Conservation (phyloP, 1,140 invertebrate species). For the Drosophila varians region DNA sequence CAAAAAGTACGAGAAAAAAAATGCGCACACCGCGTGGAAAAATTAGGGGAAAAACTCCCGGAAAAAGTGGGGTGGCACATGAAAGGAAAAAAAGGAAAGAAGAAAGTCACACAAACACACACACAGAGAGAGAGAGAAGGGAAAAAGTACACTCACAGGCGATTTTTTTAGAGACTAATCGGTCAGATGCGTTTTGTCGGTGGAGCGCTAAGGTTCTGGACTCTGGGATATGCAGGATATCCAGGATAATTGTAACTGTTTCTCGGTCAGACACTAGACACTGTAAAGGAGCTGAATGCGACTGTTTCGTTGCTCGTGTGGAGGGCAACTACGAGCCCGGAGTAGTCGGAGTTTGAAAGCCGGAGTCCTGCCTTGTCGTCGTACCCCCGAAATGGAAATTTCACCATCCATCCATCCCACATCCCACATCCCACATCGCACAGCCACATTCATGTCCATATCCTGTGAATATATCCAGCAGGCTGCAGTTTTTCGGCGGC, state of each 20-base stretch:
- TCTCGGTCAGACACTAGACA: not conserved
- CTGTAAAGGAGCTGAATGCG: slow-evolving; percentile 33
- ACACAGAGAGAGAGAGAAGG: not conserved
- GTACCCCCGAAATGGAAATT: slow-evolving; percentile 31
- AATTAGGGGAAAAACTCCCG: slow-evolving; percentile 7
- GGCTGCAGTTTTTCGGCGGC: slow-evolving; percentile 62
- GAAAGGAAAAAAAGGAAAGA: not conserved
- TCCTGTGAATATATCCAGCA: slow-evolving; percentile 11
- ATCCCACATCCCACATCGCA: too few species aligned
- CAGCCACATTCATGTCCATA: slow-evolving; percentile 14
- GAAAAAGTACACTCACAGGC: slow-evolving; percentile 29
- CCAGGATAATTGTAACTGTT: not conserved
- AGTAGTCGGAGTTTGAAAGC: slow-evolving; percentile 7
- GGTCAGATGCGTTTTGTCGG: slow-evolving; percentile 28
- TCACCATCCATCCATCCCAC: slow-evolving; percentile 19
- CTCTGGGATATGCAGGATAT: not conserved
- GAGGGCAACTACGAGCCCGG: slow-evolving; percentile 54
- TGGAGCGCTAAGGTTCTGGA: slow-evolving; percentile 25
- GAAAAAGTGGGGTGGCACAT: not conserved
- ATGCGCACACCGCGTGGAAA: slow-evolving; percentile 36
- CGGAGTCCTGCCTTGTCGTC: slow-evolving; percentile 15
- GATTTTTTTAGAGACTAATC: slow-evolving; percentile 15
- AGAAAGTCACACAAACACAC: too few species aligned
- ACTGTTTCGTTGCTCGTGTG: slow-evolving; percentile 68
- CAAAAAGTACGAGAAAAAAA: slow-evolving; percentile 72